A percentile compares a stretch with the other conserved stretches of the same genome.
phyloP scores from a whole-genome alignment of 2,888 invertebrate species.

The Achlya flavicornis region DNA sequence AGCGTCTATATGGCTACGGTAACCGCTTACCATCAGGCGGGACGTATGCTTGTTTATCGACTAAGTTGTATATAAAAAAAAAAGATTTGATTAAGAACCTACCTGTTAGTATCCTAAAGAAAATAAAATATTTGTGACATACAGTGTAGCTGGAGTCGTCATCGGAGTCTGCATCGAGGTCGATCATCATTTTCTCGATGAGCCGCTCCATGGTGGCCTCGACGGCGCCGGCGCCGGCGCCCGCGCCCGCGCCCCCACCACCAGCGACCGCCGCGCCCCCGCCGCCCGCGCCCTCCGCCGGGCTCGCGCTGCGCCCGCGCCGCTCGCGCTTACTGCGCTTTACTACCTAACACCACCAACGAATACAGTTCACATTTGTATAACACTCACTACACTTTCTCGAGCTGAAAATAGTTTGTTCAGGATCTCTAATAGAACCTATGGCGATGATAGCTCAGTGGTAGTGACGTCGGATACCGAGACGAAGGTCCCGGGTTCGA shows the following conservation, averaged over 20 bases:
- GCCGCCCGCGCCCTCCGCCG: constrained; percentile 39
- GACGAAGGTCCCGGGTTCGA: too few species aligned
- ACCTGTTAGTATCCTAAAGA: too few species aligned
- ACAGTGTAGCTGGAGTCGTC: constrained; percentile 72
- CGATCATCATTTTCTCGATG: constrained; percentile 77
- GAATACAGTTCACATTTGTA: not conserved
- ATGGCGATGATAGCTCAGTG: too few species aligned
- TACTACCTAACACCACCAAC: constrained; percentile 53
- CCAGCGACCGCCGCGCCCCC: constrained; percentile 34
- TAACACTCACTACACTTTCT: not conserved
- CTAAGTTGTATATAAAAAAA: too few species aligned
- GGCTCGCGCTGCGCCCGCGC: constrained; percentile 33
- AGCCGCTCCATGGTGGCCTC: constrained; percentile 73
- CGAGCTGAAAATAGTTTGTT: too few species aligned
- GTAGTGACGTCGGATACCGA: too few species aligned
- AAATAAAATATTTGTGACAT: too few species aligned
- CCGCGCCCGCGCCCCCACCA: constrained; percentile 36
- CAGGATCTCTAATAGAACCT: too few species aligned
- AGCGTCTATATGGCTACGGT: too few species aligned
- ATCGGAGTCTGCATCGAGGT: constrained; percentile 70
- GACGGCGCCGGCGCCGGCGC: constrained; percentile 33
- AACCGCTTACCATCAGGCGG: too few species aligned
- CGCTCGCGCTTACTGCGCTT: constrained; percentile 57
- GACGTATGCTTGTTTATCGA: too few species aligned
- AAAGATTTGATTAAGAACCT: too few species aligned